A percentile compares a stretch with the other conserved stretches of the same genome.
These are phyloP conservation scores for Lethocerus indicus DNA, from an alignment of 1,140 invertebrate species.

Conservation along the genomic window DNA sequence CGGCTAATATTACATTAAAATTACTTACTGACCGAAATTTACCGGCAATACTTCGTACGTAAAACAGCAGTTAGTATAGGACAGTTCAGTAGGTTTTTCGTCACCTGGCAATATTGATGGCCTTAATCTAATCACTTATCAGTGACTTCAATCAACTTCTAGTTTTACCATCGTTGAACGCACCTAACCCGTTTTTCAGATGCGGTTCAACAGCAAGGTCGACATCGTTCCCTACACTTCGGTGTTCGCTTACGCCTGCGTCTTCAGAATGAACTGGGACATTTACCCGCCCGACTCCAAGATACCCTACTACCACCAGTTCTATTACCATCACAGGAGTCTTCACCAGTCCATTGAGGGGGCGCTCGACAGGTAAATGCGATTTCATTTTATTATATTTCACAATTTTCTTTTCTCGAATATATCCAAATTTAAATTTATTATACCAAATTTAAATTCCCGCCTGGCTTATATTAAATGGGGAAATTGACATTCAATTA, in stretches of 20 bases:
- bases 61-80: not conserved
- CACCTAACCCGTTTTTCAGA: not conserved
- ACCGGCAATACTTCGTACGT: not conserved
- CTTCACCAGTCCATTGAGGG: slow-evolving; percentile 1
- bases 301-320: too few species aligned
- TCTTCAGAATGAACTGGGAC: slow-evolving; percentile 12
- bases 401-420: too few species aligned
- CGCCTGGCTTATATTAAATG: too few species aligned
- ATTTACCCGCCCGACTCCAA: not conserved
- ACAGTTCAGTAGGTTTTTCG: not conserved
- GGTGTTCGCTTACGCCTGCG: slow-evolving; percentile 10
- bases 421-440: too few species aligned
- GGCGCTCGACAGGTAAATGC: not conserved
- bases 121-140: too few species aligned
- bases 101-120: too few species aligned
- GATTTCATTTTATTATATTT: not conserved
- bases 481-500: too few species aligned
- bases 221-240: slow-evolving; percentile 7
- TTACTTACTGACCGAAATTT: not conserved
- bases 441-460: too few species aligned
- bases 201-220: slow-evolving; percentile 11
- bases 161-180: not conserved
- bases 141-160: too few species aligned
- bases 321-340: not conserved
- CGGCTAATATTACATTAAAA: not conserved